Percentiles rank a stretch among this genome's conserved stretches.
Conservation (phyloP, 1,140 invertebrate species). For the Chlorops oryzae region DNA sequence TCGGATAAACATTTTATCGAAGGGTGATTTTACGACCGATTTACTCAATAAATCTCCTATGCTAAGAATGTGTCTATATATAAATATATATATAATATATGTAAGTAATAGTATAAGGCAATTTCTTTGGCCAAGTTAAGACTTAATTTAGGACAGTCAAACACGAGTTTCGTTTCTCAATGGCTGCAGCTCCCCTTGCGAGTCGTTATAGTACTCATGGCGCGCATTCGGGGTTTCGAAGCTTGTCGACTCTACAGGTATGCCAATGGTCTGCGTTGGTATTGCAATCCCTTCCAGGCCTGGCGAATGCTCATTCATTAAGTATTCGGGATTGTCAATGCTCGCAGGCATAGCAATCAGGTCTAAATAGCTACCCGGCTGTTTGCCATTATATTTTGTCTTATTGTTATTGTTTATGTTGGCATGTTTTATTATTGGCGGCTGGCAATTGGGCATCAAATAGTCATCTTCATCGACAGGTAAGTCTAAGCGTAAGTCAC, state of each 20-base stretch:
- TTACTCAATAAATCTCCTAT: no score
- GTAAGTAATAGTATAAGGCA: no score
- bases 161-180: constrained; percentile 74
- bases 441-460: constrained; percentile 83
- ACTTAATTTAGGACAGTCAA: no score
- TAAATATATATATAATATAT: no score
- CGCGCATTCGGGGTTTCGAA: constrained; percentile 76
- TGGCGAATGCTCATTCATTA: constrained; percentile 54
- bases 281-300: constrained; percentile 40
- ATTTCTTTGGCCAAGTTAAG: no score
- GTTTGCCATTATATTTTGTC: constrained; percentile 51
- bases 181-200: constrained; percentile 78
- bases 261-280: constrained; percentile 64
- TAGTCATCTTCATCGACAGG: constrained; percentile 96
- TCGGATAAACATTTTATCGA: no score
- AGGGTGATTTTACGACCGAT: no score
- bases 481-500: constrained; percentile 72
- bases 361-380: constrained; percentile 81
- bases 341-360: constrained; percentile 73
- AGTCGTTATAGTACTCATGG: constrained; percentile 90
- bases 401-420: constrained; percentile 25
- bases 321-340: constrained; percentile 90
- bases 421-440: neutral
- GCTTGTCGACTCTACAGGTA: constrained; percentile 58
- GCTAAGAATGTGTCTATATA: no score